Percentiles rank a stretch among this genome's conserved stretches.
Conservation (phyloP, 2,113 vertebrate species). For the Panthera tigris region DNA sequence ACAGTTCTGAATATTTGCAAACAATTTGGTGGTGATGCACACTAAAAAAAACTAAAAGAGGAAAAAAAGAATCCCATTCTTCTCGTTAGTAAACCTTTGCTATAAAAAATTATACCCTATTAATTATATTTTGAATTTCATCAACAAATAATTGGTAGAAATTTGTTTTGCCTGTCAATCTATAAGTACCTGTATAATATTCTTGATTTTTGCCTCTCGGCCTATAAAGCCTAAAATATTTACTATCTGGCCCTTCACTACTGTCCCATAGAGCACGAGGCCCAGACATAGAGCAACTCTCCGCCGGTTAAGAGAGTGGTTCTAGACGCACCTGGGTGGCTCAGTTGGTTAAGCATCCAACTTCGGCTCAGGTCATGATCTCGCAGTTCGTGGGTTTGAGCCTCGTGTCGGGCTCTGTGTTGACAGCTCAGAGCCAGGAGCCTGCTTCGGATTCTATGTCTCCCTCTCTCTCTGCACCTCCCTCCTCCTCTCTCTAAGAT, state of each 20-base stretch:
- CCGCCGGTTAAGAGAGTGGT: not conserved
- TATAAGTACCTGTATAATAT: not conserved
- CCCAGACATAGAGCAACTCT: not conserved
- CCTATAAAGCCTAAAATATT: not conserved
- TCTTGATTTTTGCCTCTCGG: not conserved
- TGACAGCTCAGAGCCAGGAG: no score
- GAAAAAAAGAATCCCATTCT: not conserved
- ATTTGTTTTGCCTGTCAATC: not conserved
- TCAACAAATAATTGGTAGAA: not conserved
- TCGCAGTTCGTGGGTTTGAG: no score
- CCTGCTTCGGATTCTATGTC: no score
- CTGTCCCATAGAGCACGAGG: not conserved
- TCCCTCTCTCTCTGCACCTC: no score
- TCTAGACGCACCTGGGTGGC: not conserved
- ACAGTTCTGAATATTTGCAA: not conserved
- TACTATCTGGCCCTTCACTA: not conserved
- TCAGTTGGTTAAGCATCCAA: no score
- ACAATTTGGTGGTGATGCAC: not conserved
- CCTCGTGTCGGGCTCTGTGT: no score
- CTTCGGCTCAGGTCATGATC: no score
- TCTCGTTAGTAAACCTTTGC: not conserved
- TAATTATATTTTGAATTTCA: slow-evolving; percentile 21
- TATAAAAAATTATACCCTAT: not conserved
- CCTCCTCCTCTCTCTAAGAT: no score
- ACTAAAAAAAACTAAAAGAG: not conserved